These are phyloP conservation scores for Sebastes goodei DNA, from an alignment of 2,797 vertebrate genomes.

Conservation along the genomic window DNA sequence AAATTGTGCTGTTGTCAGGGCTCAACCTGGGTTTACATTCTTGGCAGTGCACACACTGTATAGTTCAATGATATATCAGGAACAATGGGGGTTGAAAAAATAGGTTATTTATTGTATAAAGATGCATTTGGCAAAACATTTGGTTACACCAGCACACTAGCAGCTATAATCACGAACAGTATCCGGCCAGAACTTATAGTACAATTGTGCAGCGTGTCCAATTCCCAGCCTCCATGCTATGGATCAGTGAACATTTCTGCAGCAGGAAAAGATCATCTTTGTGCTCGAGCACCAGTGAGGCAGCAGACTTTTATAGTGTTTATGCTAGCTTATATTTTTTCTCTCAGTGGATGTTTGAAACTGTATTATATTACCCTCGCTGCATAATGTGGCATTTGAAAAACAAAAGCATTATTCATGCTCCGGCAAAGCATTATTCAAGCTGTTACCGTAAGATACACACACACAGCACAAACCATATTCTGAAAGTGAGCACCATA, in stretches of 20 bases:
- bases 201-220: neutral
- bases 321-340: constrained; percentile 15
- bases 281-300: neutral
- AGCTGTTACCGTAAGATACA: constrained; percentile 1
- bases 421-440: constrained; percentile 25
- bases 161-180: neutral
- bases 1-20: constrained; percentile 25
- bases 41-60: neutral
- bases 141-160: neutral
- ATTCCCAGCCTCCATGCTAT: constrained; percentile 6
- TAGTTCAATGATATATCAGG: neutral
- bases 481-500: constrained; percentile 24
- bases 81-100: neutral
- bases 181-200: neutral
- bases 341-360: constrained; percentile 7
- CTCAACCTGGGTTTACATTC: neutral
- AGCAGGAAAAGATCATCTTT: constrained; percentile 31
- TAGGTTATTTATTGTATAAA: neutral
- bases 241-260: constrained; percentile 45
- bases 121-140: neutral
- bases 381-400: constrained; percentile 25
- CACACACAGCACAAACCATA: neutral
- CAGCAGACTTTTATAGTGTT: constrained; percentile 29
- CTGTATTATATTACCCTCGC: neutral
- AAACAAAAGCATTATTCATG: constrained; percentile 47